Percentiles rank a stretch among this genome's conserved stretches.
Evolutionary conservation across 2,797 vertebrate species (phyloP).

Genomic region (Anableps anableps): DNA sequence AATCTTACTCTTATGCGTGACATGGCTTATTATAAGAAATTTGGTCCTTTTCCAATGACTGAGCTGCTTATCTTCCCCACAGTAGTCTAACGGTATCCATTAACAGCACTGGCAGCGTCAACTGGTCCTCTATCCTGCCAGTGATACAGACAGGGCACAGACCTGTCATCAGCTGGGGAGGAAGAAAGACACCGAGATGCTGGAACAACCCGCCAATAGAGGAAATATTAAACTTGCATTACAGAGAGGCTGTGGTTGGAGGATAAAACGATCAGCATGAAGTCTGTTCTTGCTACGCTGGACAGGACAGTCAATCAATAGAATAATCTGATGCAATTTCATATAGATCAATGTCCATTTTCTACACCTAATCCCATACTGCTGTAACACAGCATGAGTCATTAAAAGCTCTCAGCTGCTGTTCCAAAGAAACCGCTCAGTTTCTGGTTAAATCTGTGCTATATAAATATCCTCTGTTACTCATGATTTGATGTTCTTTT

Average conservation of each 20-base stretch:
- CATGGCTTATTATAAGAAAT: constrained; percentile 48
- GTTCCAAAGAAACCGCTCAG: not conserved
- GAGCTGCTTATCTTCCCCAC: constrained; percentile 49
- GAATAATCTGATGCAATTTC: constrained; percentile 37
- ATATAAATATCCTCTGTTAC: constrained; percentile 5
- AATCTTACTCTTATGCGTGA: constrained; percentile 19
- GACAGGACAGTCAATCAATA: constrained; percentile 41
- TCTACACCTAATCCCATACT: constrained; percentile 30
- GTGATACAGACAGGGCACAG: constrained; percentile 31
- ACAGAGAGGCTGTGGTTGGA: constrained; percentile 19
- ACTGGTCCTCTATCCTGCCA: constrained; percentile 43
- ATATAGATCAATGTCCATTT: constrained; percentile 45
- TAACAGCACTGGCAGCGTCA: constrained; percentile 55
- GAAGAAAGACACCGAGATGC: constrained; percentile 29
- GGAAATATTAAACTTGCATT: constrained; percentile 43
- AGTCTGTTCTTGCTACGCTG: constrained; percentile 21
- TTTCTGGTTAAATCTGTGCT: constrained; percentile 16
- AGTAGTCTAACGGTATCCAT: constrained; percentile 62
- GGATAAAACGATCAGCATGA: constrained; percentile 43
- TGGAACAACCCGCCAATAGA: constrained; percentile 39
- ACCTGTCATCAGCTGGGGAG: constrained; percentile 19
- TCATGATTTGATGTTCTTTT: not conserved
- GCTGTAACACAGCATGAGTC: constrained; percentile 21
- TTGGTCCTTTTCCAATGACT: constrained; percentile 36
- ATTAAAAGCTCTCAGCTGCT: constrained; percentile 20